Evolutionary conservation across 2,113 vertebrate genomes (phyloP).

Genomic region (Pseudopodoces humilis): DNA sequence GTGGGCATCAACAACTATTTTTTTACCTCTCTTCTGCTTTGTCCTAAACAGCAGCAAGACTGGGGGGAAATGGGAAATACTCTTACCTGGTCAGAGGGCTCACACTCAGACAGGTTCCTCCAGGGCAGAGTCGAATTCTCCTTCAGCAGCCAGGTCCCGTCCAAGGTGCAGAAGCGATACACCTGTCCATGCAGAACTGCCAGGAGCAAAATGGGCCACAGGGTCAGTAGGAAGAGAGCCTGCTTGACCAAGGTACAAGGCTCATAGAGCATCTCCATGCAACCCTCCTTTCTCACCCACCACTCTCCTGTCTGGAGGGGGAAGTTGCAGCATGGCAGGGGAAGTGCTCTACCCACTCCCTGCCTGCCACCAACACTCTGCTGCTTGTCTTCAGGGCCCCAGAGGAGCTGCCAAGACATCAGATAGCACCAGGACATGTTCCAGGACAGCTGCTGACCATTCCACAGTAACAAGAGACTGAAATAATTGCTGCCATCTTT

Average conservation of each 20-base stretch:
- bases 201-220: background rate
- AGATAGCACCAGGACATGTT: rapidly evolving
- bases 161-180: slow-evolving; percentile 76
- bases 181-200: slow-evolving; percentile 75
- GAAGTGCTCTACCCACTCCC: rapidly evolving
- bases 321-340: rapidly evolving
- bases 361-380: rapidly evolving
- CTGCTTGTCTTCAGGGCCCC: background rate
- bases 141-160: slow-evolving; percentile 76
- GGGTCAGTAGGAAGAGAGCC: background rate
- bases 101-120: slow-evolving; percentile 79
- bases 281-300: background rate
- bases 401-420: rapidly evolving
- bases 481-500: background rate
- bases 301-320: background rate
- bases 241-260: rapidly evolving
- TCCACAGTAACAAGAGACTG: background rate
- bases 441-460: background rate
- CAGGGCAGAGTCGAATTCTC: slow-evolving; percentile 77
- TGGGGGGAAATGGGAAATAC: rapidly evolving
- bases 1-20: rapidly evolving
- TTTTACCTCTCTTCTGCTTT: background rate
- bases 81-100: slow-evolving; percentile 62
- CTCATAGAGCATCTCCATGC: background rate
- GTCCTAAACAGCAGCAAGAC: background rate